phyloP scores from a whole-genome alignment of 1,140 invertebrate genomes.

The Phymorhynchus buccinoides region DNA sequence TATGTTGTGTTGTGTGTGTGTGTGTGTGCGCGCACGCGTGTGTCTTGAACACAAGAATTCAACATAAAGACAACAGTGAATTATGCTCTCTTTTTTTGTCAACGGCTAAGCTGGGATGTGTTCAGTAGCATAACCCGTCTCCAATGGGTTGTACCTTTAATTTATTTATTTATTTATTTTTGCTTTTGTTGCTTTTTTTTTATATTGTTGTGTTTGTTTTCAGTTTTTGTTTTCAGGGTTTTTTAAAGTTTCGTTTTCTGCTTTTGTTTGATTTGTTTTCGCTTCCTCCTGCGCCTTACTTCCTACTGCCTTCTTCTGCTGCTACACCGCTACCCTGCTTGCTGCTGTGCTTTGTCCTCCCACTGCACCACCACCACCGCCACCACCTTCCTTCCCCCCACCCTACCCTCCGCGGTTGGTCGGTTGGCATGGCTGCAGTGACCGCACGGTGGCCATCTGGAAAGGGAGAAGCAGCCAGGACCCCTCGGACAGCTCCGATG shows the following conservation, averaged over 20 bases:
- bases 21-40: no score
- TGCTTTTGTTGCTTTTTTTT: background rate
- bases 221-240: background rate
- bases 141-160: no score
- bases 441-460: constrained; percentile 64
- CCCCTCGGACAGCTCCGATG: constrained; percentile 44
- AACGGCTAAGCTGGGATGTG: no score
- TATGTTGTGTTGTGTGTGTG: no score
- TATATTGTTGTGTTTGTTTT: background rate
- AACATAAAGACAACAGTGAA: no score
- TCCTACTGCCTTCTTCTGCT: background rate
- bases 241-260: constrained; percentile 6
- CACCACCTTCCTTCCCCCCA: background rate
- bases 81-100: no score
- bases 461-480: constrained; percentile 36
- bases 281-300: constrained; percentile 17
- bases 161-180: no score
- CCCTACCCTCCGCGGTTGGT: background rate
- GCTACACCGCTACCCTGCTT: background rate
- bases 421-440: constrained; percentile 50
- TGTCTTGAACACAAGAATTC: no score
- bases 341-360: background rate
- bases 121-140: no score
- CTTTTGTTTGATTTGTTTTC: constrained; percentile 42
- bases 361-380: background rate